Conservation (phyloP, 2,888 invertebrate species). For the Plusia festucae region DNA sequence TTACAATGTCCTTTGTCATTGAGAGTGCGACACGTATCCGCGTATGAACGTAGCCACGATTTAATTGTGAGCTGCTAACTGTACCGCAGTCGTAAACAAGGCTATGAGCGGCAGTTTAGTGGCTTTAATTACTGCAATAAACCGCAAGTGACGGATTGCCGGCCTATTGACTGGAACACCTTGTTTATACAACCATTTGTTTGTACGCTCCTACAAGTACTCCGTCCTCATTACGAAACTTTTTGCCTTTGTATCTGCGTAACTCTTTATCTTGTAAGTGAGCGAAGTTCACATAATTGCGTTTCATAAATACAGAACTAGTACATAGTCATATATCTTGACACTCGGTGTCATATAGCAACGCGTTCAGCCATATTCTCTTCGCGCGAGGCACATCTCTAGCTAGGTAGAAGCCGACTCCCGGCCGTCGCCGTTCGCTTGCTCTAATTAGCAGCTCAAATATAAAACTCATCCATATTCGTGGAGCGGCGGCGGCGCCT, state of each 20-base stretch:
- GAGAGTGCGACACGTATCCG: constrained; percentile 13
- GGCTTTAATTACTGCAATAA: constrained; percentile 38
- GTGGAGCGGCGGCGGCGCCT: constrained; percentile 64
- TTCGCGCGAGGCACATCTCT: not conserved
- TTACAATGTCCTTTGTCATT: constrained; percentile 46
- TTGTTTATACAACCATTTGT: constrained; percentile 18
- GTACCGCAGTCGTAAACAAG: constrained; percentile 27
- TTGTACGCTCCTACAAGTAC: not conserved
- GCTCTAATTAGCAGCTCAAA: constrained; percentile 47
- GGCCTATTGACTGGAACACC: constrained; percentile 31
- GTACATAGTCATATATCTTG: not conserved
- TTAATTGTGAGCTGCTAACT: constrained; percentile 14
- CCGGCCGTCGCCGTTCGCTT: constrained; percentile 21
- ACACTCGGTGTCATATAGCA: not conserved
- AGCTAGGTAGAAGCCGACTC: not conserved
- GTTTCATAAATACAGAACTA: not conserved
- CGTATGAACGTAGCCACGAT: constrained; percentile 16
- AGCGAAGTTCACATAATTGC: not conserved
- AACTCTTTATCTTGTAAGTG: not conserved
- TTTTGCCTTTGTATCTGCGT: not conserved
- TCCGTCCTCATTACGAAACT: not conserved
- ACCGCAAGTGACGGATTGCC: constrained; percentile 29
- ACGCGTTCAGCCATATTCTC: not conserved
- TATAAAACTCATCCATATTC: constrained; percentile 54
- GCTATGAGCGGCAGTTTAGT: constrained; percentile 26